Evolutionary conservation across 2,888 invertebrate genomes (phyloP), one percentile per base, ranked within the genome.

Genomic region (Dusona sp.): DNA sequence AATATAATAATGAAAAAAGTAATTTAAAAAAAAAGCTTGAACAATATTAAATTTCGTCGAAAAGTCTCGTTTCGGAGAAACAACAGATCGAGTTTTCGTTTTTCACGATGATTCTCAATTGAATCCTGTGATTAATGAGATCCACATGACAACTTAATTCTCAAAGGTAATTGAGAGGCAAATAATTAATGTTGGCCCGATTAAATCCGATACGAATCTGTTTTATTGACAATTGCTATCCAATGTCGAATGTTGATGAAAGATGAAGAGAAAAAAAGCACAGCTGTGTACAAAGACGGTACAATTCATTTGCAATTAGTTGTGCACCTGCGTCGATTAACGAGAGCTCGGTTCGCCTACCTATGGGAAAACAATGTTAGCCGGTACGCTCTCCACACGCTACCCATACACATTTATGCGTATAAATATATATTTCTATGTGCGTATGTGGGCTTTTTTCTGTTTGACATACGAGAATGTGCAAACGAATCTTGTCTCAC

Each of bases 281-380:
- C 70, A 57, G 54, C 54, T 74, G 79, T 51, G 25, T 45, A 77
- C 72, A 33, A 65, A 51, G 48, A 33, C 48, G 22, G 42, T 57
- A 42, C 57, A 68, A 75, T 79, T 67, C 19, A 48, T 45, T 81
- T 29, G 72, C 51, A 73, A 61, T 79, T 57, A 57, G 45, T 42
- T 57, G 70, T 67, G 79, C 86, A 83, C 83, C 86, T 86, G 86
- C 86, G 67, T 68, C 38, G 73, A 80, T 80, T 57, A 78, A 38
- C 65, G 75, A 54, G 79, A 42, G 57, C 54, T 54, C 38, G 8
- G 0, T 57, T 11, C 67, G 67, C 51, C 48, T 67, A 57, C 57
- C 77, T 67, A 77, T 67, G 67, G 67, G 61, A 83, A 78, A 83
- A 83, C 72, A 72, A 83, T 83, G 67, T 80, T 70, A 33, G 68